These are phyloP conservation scores for Archegozetes longisetosus DNA, from an alignment of 1,140 invertebrate species.

Conservation along the genomic window DNA sequence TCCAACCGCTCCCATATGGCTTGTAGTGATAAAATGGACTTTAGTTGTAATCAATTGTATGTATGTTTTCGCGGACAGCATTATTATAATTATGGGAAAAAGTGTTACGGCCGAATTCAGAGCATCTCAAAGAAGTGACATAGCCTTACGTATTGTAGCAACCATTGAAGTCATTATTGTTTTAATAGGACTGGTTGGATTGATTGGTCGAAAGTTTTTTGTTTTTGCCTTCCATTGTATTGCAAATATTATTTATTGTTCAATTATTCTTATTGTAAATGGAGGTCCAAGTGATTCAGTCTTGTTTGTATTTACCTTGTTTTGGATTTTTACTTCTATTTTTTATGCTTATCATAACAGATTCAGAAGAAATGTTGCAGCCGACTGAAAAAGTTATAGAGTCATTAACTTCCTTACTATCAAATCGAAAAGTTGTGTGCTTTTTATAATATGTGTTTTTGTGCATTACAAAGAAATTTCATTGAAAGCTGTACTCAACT, in stretches of 20 bases:
- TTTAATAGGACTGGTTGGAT: neutral
- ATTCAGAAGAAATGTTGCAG: neutral
- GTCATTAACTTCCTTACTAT: no score
- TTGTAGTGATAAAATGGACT: neutral
- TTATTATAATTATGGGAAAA: neutral
- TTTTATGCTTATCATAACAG: neutral
- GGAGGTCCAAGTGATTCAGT: no score
- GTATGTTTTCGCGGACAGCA: neutral
- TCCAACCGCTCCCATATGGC: neutral
- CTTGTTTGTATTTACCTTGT: neutral
- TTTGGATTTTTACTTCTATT: neutral
- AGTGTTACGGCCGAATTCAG: neutral
- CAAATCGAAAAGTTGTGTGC: no score
- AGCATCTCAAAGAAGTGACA: neutral
- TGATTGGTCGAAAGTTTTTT: neutral
- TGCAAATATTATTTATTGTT: neutral
- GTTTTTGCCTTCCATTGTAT: neutral
- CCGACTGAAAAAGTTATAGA: no score
- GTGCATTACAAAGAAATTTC: no score
- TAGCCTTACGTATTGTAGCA: neutral
- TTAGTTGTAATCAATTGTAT: neutral
- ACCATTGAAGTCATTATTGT: neutral
- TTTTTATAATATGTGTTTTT: no score
- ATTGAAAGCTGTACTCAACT: no score
- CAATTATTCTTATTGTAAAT: neutral